A percentile compares a stretch with the other conserved stretches of the same genome.
These are phyloP conservation scores for Trinorchestia longiramus DNA, from an alignment of 1,140 invertebrate species.

Conservation along the genomic window DNA sequence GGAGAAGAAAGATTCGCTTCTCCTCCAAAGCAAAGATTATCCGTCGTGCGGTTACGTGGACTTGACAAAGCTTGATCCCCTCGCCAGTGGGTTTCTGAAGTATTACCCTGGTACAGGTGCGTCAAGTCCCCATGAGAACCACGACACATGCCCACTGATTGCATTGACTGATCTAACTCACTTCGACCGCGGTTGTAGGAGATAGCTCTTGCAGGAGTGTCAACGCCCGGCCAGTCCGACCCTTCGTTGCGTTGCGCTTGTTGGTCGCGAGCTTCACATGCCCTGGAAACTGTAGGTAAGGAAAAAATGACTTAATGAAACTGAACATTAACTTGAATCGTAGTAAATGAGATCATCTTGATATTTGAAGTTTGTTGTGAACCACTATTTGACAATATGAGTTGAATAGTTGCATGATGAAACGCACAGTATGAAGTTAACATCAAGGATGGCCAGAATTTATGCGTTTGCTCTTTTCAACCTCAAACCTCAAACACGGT, in stretches of 20 bases:
- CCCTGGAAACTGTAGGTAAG: background rate
- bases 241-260: background rate
- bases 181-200: background rate
- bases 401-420: too few species aligned
- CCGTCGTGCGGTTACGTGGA: background rate
- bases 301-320: background rate
- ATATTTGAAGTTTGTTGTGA: too few species aligned
- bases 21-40: background rate
- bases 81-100: background rate
- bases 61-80: background rate
- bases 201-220: background rate
- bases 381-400: too few species aligned
- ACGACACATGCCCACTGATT: background rate
- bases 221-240: background rate
- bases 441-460: too few species aligned
- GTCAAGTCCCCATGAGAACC: background rate
- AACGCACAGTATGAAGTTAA: too few species aligned
- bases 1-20: background rate
- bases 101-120: background rate
- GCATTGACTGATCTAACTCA: background rate
- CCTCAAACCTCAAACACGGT: too few species aligned
- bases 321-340: background rate
- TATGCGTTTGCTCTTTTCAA: too few species aligned
- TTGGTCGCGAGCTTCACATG: background rate
- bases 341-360: background rate